Evolutionary conservation across 2,113 vertebrate species (phyloP), one percentile per base, ranked within the genome.

Genomic region (Pardalotus punctatus): DNA sequence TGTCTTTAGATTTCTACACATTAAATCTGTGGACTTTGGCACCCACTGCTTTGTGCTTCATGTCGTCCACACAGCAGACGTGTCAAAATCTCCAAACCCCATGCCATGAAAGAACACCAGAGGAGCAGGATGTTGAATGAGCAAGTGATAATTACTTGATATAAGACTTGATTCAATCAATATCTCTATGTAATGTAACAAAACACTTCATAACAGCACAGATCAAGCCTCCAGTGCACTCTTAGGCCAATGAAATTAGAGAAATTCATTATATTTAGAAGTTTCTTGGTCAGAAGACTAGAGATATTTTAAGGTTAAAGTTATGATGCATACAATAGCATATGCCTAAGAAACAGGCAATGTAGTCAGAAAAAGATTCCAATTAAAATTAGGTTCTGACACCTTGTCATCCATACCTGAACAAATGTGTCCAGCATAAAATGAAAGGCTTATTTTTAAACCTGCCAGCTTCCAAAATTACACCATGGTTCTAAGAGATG

Each of bases 61-160:
- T 27, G 28, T 48, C 35, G 43, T 14, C 53, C 48, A 60, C 20
- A 57, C 0, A 0, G 45, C 16, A 0, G 4, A 62, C 38, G 38
- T 45, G 64, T 64, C 80, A 93, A 81, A 86, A 88, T 69, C 42
- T 86, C 43, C 27, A 51, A 56, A 19, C 9, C 56, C 29, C 33
- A 27, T 56, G 24, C 22, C 20, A 53, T 53, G n/a, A n/a, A 84
- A 91, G 29, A 70, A 76, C 36, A 36, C 83, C 61, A 89, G 57
- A 79, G 72, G 17, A 80, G 62, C 22, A 88, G 36, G 33, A 86
- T 50, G 82, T 35, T 80, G 71, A 88, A 70, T 11, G 3, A 91
- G 28, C 53, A 88, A 70, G 33, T 38, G 51, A 72, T 73, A 90
- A 88, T 58, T 71, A 78, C 36, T 67, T 72, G 40, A 92, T 43